A percentile compares a stretch with the other conserved stretches of the same genome.
Conservation (phyloP, 2,113 vertebrate genomes). For the Caracal caracal region DNA sequence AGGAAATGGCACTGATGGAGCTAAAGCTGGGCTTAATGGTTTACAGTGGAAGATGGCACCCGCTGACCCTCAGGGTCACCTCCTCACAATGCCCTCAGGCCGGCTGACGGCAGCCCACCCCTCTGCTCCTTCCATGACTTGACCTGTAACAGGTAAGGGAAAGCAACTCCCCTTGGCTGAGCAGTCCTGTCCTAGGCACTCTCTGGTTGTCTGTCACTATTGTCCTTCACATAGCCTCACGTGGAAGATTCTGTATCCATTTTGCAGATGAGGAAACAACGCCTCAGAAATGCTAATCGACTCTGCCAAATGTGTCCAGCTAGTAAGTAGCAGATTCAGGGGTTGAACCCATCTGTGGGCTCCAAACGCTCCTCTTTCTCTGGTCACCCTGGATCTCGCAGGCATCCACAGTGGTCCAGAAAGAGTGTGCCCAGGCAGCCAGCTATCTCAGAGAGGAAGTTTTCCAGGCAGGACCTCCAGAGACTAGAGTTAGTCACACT, state of each 20-base stretch:
- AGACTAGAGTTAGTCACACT: not conserved
- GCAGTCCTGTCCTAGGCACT: not conserved
- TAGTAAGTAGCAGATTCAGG: not conserved
- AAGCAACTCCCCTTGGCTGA: not conserved
- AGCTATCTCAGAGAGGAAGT: not conserved
- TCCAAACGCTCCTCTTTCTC: not conserved
- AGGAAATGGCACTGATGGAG: not conserved
- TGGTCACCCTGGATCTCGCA: not conserved
- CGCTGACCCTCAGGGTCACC: not conserved
- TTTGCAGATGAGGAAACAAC: not conserved
- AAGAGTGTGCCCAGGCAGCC: not conserved
- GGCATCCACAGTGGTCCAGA: not conserved
- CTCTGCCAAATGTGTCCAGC: not conserved
- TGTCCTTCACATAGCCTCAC: not conserved
- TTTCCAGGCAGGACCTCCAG: not conserved
- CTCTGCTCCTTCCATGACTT: too few relatives aligned
- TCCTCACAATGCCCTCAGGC: not conserved
- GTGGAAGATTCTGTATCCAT: not conserved
- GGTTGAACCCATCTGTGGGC: not conserved
- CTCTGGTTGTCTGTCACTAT: not conserved
- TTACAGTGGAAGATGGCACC: not conserved
- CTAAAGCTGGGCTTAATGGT: not conserved
- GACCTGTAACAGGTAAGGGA: not conserved
- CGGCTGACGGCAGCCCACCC: too few relatives aligned
- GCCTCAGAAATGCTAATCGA: not conserved